These are phyloP conservation scores for Forbesichthys papilliferus DNA, from an alignment of 2,113 vertebrate species.

Conservation along the genomic window DNA sequence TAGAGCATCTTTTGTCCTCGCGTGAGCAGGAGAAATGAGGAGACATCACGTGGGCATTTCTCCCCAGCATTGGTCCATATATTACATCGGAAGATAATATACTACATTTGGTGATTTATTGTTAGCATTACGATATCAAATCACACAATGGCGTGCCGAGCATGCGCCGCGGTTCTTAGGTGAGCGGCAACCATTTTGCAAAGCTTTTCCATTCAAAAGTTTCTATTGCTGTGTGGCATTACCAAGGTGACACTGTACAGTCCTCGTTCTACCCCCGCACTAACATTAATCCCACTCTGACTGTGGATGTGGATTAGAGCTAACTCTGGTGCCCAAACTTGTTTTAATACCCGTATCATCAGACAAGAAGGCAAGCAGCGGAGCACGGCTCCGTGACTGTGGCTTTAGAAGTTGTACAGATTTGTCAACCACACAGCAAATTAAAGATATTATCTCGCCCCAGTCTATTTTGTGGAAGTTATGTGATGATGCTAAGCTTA, in stretches of 20 bases:
- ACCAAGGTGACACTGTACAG: slow-evolving; percentile 69
- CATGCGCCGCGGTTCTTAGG: no score
- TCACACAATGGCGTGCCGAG: no score
- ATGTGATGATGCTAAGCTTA: slow-evolving; percentile 58
- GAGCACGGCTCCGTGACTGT: slow-evolving; percentile 47
- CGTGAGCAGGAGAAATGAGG: slow-evolving; percentile 56
- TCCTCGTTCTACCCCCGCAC: slow-evolving; percentile 37
- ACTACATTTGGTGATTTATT: no score
- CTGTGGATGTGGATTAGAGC: slow-evolving; percentile 73
- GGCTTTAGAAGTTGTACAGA: slow-evolving; percentile 69
- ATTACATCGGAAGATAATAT: no score
- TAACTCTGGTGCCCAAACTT: slow-evolving; percentile 69
- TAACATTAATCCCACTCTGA: slow-evolving; percentile 72
- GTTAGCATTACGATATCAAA: no score
- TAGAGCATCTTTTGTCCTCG: slow-evolving; percentile 63
- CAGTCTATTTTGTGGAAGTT: slow-evolving; percentile 64
- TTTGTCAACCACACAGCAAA: slow-evolving; percentile 74
- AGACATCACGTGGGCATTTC: slow-evolving; percentile 54
- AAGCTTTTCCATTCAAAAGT: slow-evolving; percentile 56
- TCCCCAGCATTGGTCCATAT: neutral
- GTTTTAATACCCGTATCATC: slow-evolving; percentile 75
- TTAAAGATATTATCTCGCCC: slow-evolving; percentile 72
- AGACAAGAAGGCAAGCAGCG: slow-evolving; percentile 63
- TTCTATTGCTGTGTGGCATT: slow-evolving; percentile 41
- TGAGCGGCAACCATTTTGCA: no score